Evolutionary conservation across 30 jellyfish, hydroid and myxozoan genomes (phyloP).

Genomic region (Hydractinia symbiolongicarpus): DNA sequence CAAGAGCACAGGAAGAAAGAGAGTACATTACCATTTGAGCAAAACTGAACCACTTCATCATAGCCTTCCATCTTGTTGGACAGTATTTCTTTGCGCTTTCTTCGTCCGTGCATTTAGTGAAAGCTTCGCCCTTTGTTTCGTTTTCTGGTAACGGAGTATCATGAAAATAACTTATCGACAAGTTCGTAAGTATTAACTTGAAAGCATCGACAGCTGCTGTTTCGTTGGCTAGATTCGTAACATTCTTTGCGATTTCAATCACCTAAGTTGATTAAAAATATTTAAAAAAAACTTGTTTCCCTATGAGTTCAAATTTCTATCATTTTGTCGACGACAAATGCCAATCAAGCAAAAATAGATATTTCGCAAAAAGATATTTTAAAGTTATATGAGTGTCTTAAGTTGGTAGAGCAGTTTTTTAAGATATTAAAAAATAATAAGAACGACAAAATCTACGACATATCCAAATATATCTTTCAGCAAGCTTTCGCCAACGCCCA

Average conservation of each 20-base stretch:
- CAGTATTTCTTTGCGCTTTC: slow-evolving; percentile 84
- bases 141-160: slow-evolving; percentile 74
- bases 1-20: too few relatives aligned
- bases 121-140: slow-evolving; percentile 93
- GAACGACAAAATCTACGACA: too few relatives aligned
- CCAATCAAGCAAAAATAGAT: too few relatives aligned
- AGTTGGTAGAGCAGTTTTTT: too few relatives aligned
- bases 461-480: too few relatives aligned
- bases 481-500: too few relatives aligned
- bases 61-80: slow-evolving; percentile 95
- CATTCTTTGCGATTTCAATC: slow-evolving; percentile 63
- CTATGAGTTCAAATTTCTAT: not conserved
- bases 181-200: slow-evolving; percentile 47
- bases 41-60: slow-evolving; percentile 88
- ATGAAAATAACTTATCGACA: slow-evolving; percentile 59
- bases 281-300: not conserved
- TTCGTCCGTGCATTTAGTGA: slow-evolving; percentile 61
- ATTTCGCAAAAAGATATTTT: too few relatives aligned
- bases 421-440: too few relatives aligned
- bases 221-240: slow-evolving; percentile 40
- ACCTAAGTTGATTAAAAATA: slow-evolving; percentile 40
- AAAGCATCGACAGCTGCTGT: slow-evolving; percentile 68
- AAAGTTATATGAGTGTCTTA: too few relatives aligned
- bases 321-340: too few relatives aligned
- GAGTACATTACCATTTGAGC: slow-evolving; percentile 62